Evolutionary conservation across 2,888 invertebrate species (phyloP).

Genomic region (Phytoseiulus persimilis): DNA sequence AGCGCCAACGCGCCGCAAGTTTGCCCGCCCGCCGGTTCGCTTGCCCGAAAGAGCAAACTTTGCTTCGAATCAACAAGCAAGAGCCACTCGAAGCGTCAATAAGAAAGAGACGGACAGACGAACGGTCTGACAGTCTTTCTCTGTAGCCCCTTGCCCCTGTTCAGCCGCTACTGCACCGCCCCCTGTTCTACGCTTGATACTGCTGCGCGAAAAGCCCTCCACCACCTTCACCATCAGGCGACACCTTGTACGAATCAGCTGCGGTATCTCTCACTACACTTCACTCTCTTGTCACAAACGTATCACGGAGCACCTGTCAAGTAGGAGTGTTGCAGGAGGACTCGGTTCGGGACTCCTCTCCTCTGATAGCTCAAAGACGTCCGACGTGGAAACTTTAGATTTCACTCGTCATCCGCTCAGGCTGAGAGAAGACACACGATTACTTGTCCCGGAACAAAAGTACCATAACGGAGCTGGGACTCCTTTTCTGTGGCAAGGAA

Average conservation of each 20-base stretch:
- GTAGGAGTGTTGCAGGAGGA: neutral
- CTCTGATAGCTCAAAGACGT: neutral
- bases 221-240: neutral
- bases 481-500: neutral
- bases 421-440: neutral
- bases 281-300: neutral
- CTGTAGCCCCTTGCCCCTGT: neutral
- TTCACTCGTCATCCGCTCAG: neutral
- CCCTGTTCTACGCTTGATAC: neutral
- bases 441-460: neutral
- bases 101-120: constrained; percentile 20
- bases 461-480: neutral
- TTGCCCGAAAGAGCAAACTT: neutral
- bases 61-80: neutral
- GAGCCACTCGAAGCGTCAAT: neutral
- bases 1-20: neutral
- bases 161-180: neutral
- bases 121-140: constrained; percentile 38
- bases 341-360: neutral
- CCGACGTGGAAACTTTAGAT: neutral
- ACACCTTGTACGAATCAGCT: neutral
- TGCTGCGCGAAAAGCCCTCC: neutral
- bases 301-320: neutral
- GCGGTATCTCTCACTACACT: neutral
- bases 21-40: neutral